Evolutionary conservation across 2,888 invertebrate species (phyloP), one percentile per base, ranked within the genome.

Genomic region (Calameuta idolon): DNA sequence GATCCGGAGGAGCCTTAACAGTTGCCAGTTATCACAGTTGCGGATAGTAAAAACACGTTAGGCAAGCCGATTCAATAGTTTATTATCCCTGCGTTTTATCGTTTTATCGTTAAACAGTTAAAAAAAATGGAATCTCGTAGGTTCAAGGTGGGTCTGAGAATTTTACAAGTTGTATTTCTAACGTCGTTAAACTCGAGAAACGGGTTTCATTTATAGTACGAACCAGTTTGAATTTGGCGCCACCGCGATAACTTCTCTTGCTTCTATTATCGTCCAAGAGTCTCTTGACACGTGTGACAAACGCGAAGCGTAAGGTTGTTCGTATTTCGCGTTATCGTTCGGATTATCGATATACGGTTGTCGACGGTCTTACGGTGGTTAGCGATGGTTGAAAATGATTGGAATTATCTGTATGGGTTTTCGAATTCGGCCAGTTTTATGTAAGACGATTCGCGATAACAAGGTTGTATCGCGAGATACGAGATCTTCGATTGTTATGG

Each of bases 21-120:
- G 55, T 55, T 55, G 23, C 55, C 55, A 55, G 23, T 37, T 37
- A 37, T 12, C 37, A 37, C 37, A 12, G 37, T 55, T 55, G 9
- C 23, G 55, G 81, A 85, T 83, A 84, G 80, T 82, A 85, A 86
- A 86, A 87, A 86, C 83, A 85, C 85, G 82, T 83, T 86, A 81
- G 80, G 79, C 84, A 80, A 87, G 87, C 86, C 84, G 83, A 84
- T 88, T 87, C 87, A 87, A 87, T 87, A 86, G 86, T 86, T 84
- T 69, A 68, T 12, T 75, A 15, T n/a, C 11, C 40, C 37, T 33
- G 69, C 76, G n/a, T 37, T 30, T 55, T 68, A 76, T 74, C 74
- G 40, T 3, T 34, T 15, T 35, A 30, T 69, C 40, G 71, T 30
- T 71, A 12, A 71, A 12, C 31, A 15, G 55, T 23, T 0, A 55